phyloP scores from a whole-genome alignment of 35 echinoderm and acorn worm genomes.

The Diadema setosum region DNA sequence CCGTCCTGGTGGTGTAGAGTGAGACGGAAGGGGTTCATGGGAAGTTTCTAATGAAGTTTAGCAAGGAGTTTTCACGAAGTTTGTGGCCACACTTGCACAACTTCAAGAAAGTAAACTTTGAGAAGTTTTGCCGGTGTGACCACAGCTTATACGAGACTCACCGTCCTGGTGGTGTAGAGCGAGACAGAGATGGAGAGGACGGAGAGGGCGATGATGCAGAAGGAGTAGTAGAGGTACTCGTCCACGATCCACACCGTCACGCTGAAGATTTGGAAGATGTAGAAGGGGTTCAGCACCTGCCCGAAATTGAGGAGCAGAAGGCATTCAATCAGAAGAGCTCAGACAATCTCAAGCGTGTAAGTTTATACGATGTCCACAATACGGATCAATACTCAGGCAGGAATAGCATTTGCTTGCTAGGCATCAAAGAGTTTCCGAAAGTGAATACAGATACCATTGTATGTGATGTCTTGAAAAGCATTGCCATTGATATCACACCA shows the following conservation, averaged over 20 bases:
- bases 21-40: constrained; percentile 63
- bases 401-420: no score
- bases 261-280: constrained; percentile 87
- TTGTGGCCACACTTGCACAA: no score
- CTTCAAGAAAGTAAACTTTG: no score
- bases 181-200: constrained; percentile 63
- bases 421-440: neutral
- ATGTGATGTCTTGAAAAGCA: no score
- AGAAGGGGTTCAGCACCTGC: constrained; percentile 79
- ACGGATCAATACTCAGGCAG: neutral
- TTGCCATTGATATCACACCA: no score
- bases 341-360: neutral
- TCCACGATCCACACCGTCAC: constrained; percentile 61
- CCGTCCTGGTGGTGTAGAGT: constrained; percentile 55
- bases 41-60: no score
- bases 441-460: no score
- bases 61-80: no score
- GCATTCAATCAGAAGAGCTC: neutral
- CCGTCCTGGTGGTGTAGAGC: constrained; percentile 55
- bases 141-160: no score
- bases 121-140: no score
- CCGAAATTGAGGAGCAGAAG: neutral
- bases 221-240: constrained; percentile 61
- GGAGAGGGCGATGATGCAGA: constrained; percentile 54
- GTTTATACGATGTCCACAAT: neutral